Base-by-base conservation (phyloP, 2,797 vertebrate genomes). In the Babyrousa celebensis region DNA sequence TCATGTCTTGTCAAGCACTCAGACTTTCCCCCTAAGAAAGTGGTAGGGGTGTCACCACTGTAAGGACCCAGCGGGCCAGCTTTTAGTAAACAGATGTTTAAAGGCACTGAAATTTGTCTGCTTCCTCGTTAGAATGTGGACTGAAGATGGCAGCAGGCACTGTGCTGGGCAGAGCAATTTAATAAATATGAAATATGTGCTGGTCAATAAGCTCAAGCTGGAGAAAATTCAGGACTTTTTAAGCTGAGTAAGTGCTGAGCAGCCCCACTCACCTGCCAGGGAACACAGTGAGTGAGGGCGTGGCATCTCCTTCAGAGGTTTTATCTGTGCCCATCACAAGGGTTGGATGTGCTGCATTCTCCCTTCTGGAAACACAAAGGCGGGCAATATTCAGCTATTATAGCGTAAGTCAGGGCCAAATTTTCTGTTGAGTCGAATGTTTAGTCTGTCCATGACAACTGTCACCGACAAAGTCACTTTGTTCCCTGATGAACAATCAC, bases 21-120 rank as follows among this genome's bases (percentile, higher is more conserved):
- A 15, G 25, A 6, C 52, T 58, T 27, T 56, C 23, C 27, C 25
- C 25, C 14, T 25, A 29, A 15, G 36, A 71, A 56, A 63, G 15
- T 25, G 32, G 20, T 18, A 1, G 12, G 54, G 2, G 2, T 7
- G 68, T 36, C 62, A 7, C 25, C 1, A 4, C 1, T 18, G 16
- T 8, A 27, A 60, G 40, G 43, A 43, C 18, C 43, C 20, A n/a
- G 18, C 1, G 21, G 17, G 20, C 56, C 36, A 18, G 6, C 40
- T 23, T 20, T 3, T 15, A 43, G 9, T 63, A 32, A 72, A 56
- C 0, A 15, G 32, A 48, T 32, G 40, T 48, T 67, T 65, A 32
- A 78, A 68, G 65, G 18, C 18, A 14, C 6, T 5, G 43, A 18
- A 74, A 40, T 3, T 36, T 63, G 14, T 1, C 27, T 15, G 3